These are phyloP conservation scores for Stenchaetothrips biformis DNA, from an alignment of 2,888 invertebrate genomes.

Conservation along the genomic window DNA sequence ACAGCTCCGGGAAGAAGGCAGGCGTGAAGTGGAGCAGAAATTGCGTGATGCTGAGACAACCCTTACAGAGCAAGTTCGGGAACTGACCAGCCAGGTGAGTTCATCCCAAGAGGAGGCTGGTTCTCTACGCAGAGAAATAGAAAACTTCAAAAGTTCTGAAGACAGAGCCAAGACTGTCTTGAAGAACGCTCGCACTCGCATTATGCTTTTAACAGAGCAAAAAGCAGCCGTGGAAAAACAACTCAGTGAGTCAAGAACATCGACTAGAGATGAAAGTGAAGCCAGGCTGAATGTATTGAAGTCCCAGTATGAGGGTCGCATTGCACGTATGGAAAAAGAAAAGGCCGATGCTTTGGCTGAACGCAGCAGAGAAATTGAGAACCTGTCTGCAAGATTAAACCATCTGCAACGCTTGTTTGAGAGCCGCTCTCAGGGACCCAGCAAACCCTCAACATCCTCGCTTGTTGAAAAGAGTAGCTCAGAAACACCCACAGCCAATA, in stretches of 20 bases:
- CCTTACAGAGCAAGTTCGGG: conserved; percentile 48
- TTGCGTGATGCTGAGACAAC: conserved; percentile 47
- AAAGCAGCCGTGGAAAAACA: conserved; percentile 35
- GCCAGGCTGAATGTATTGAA: conserved; percentile 57
- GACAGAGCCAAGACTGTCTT: conserved; percentile 62
- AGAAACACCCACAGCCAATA: conserved; percentile 80
- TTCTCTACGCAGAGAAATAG: conserved; percentile 60
- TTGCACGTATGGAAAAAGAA: conserved; percentile 68
- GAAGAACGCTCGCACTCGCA: conserved; percentile 69
- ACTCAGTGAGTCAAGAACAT: conserved; percentile 39
- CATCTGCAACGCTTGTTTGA: conserved; percentile 56
- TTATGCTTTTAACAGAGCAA: conserved; percentile 62
- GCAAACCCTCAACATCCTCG: conserved; percentile 63
- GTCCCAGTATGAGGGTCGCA: conserved; percentile 62
- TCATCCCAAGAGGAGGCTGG: conserved; percentile 56
- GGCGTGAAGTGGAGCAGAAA: conserved; percentile 47
- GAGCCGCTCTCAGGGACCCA: conserved; percentile 27
- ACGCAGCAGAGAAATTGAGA: conserved; percentile 60
- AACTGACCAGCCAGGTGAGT: conserved; percentile 48
- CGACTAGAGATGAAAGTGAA: conserved; percentile 44
- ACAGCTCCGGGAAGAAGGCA: conserved; percentile 49
- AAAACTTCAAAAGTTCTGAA: conserved; percentile 55
- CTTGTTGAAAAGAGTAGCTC: conserved; percentile 53
- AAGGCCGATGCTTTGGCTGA: conserved; percentile 59
- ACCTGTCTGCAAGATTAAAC: conserved; percentile 63